Conservation (phyloP, 2,113 vertebrate species). For the Benitochromis conjunctus region DNA sequence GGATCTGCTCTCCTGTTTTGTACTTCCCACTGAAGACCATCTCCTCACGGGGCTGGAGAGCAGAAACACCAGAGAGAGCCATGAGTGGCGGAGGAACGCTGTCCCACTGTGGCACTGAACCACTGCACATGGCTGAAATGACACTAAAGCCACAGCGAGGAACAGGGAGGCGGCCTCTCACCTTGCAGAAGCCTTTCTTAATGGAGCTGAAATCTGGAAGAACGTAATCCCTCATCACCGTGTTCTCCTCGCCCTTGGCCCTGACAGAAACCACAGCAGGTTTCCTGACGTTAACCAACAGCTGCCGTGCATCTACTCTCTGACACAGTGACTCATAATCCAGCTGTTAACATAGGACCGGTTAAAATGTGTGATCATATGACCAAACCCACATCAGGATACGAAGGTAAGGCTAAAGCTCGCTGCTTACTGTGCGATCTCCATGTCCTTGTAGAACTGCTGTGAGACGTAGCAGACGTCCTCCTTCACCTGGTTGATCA, state of each 20-base stretch:
- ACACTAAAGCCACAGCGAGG: accelerated
- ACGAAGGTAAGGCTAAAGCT: not conserved
- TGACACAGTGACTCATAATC: not conserved
- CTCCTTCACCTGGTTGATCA: conserved; percentile 98
- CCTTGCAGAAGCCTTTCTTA: conserved; percentile 99
- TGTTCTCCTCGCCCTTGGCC: conserved; percentile 91
- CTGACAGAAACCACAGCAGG: conserved; percentile 59
- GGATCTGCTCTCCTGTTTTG: conserved; percentile 94
- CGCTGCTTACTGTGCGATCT: conserved; percentile 85
- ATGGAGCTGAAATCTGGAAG: conserved; percentile 98
- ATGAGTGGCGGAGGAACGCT: no score
- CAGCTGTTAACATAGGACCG: not conserved
- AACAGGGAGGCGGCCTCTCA: conserved; percentile 3
- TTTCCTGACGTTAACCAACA: not conserved
- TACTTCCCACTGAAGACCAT: conserved; percentile 96
- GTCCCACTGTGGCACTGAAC: no score
- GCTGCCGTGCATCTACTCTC: not conserved
- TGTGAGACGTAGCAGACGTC: conserved; percentile 97
- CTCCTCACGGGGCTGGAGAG: conserved; percentile 85
- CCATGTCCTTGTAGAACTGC: conserved; percentile 95
- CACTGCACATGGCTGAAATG: no score
- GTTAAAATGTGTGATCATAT: not conserved
- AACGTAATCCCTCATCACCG: conserved; percentile 91
- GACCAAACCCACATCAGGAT: not conserved
- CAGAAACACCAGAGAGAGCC: not conserved